These are phyloP conservation scores for Euplexia lucipara DNA, from an alignment of 2,888 invertebrate genomes.

Conservation along the genomic window DNA sequence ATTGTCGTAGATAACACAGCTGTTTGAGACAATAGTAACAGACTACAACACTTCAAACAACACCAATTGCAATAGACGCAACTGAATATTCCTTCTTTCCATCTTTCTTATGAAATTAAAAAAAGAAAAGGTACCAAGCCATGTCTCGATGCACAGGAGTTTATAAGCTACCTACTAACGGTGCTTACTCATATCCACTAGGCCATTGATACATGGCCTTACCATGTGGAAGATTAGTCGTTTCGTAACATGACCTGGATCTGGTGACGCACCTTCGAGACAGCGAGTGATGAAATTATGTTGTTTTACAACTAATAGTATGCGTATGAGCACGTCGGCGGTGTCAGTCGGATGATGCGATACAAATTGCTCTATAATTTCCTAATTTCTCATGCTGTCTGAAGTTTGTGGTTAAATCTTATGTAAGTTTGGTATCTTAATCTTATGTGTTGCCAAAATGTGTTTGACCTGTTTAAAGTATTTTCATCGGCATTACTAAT, in stretches of 20 bases:
- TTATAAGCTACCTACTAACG: constrained; percentile 20
- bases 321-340: constrained; percentile 52
- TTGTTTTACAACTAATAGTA: constrained; percentile 66
- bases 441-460: neutral
- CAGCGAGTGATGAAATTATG: constrained; percentile 67
- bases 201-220: constrained; percentile 60
- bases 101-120: neutral
- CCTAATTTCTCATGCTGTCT: constrained; percentile 51
- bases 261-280: constrained; percentile 66
- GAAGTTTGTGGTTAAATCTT: constrained; percentile 21
- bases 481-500: constrained; percentile 1
- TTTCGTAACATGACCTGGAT: constrained; percentile 70
- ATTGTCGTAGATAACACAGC: neutral
- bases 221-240: constrained; percentile 65
- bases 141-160: constrained; percentile 11
- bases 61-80: neutral
- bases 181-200: constrained; percentile 49
- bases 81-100: neutral
- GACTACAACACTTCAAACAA: neutral
- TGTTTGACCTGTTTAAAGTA: neutral
- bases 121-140: neutral
- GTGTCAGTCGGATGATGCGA: constrained; percentile 52
- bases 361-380: constrained; percentile 62
- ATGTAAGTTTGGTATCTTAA: constrained; percentile 33
- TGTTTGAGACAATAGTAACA: neutral